Evolutionary conservation across 2,113 vertebrate genomes (phyloP).

Genomic region (Craseonycteris thonglongyai): DNA sequence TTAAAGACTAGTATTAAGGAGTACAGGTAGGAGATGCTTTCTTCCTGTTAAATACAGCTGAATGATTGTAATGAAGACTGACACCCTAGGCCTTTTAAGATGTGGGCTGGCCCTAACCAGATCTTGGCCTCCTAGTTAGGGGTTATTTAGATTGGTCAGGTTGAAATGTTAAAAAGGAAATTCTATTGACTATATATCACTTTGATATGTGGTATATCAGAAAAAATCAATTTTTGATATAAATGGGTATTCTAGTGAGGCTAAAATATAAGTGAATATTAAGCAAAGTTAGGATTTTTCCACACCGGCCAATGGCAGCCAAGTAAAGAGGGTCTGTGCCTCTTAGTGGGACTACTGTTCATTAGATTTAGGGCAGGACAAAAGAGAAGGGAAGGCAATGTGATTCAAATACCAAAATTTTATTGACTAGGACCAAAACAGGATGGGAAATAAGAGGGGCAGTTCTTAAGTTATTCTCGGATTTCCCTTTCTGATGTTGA

Average conservation of each 20-base stretch:
- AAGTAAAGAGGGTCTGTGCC: background rate
- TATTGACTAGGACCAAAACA: background rate
- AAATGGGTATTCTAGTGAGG: background rate
- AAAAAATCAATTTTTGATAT: slow-evolving; percentile 10
- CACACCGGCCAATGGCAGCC: background rate
- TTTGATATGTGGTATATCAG: background rate
- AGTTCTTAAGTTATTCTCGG: background rate
- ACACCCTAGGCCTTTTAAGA: background rate
- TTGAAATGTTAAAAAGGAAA: background rate
- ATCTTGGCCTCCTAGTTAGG: background rate
- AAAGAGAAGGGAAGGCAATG: background rate
- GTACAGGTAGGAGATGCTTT: background rate
- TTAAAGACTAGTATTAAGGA: background rate
- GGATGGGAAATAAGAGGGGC: background rate
- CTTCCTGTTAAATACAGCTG: background rate
- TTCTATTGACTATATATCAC: background rate
- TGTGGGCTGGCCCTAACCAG: background rate
- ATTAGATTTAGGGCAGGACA: background rate
- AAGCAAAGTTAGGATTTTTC: slow-evolving; percentile 16
- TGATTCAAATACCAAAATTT: slow-evolving; percentile 13
- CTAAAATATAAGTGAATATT: slow-evolving; percentile 37
- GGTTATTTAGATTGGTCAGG: background rate
- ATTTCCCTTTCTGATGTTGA: background rate
- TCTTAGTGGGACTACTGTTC: background rate
- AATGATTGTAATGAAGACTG: background rate